These are phyloP conservation scores for Tenodera sinensis DNA, from an alignment of 2,888 invertebrate species.

Conservation along the genomic window DNA sequence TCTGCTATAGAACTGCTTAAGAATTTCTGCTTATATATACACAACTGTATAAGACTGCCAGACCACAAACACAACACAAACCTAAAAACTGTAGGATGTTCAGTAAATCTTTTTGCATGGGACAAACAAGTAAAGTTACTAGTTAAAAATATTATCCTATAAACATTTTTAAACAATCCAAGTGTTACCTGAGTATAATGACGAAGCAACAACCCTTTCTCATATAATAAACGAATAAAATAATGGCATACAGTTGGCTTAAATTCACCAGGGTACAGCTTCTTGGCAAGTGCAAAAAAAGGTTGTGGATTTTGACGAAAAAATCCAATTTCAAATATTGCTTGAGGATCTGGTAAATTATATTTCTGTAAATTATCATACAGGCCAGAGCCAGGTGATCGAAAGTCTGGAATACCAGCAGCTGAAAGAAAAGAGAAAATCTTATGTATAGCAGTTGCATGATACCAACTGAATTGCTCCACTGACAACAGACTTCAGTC, in stretches of 20 bases:
- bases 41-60: too few species aligned
- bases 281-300: conserved; percentile 87
- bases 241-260: conserved; percentile 90
- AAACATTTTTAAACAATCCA: background rate
- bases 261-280: conserved; percentile 81
- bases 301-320: conserved; percentile 87
- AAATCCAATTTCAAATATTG: conserved; percentile 87
- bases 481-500: too few species aligned
- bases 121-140: too few species aligned
- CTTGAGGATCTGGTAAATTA: conserved; percentile 84
- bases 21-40: too few species aligned
- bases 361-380: conserved; percentile 90
- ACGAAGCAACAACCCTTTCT: conserved; percentile 63
- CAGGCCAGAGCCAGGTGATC: conserved; percentile 87
- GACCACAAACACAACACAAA: too few species aligned
- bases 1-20: too few species aligned
- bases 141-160: background rate
- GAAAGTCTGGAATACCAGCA: conserved; percentile 94
- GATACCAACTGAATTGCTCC: too few species aligned
- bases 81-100: too few species aligned
- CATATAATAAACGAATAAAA: conserved; percentile 78
- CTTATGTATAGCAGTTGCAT: too few species aligned
- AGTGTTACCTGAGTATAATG: conserved; percentile 52
- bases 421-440: conserved; percentile 52
- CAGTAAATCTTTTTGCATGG: too few species aligned